Evolutionary conservation across 2,888 invertebrate genomes (phyloP), one percentile per base, ranked within the genome.

Genomic region (Mesopsocus fuscifrons): DNA sequence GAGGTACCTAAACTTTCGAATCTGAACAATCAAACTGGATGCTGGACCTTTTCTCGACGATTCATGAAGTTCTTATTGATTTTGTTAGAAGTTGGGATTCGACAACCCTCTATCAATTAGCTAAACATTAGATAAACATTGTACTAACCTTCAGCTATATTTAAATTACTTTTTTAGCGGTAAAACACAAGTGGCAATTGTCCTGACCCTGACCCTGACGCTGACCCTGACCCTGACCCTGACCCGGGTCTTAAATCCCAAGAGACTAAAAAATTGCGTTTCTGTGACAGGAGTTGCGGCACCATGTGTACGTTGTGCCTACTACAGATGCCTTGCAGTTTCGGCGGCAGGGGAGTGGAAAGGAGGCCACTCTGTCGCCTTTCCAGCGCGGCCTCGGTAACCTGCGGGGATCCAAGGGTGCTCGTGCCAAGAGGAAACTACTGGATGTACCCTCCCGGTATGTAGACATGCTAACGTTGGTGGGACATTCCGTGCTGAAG

Each of bases 281-380:
- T n/a, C n/a, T n/a, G n/a, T n/a, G n/a, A n/a, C n/a, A 74, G 47
- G 83, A 84, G 58, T 60, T 85, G 16, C 74, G 74, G 53, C 66
- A 69, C 41, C 77, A 81, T 56, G 64, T 85, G 35, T 85, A 84
- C 57, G 62, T 71, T 41, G 68, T 69, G 49, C 70, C 74, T 1
- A 67, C 69, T 2, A 62, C 61, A 44, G 70, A 70, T 45, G 57
- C 60, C 43, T 49, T 61, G 43, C 50, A 56, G 3, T 63, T 77
- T 47, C 67, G 71, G 49, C 65, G 76, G 43, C 73, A 72, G 53
- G 74, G 73, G 41, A 75, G 72, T 3, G 67, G 65, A 17, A 61
- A 71, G 22, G 66, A 70, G 45, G 65, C 64, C 31, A 55, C 58
- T 44, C 48, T 55, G 32, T 62, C 66, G 2, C 68, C 69, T 22